A percentile compares a stretch with the other conserved stretches of the same genome.
Conservation (phyloP, 2,888 invertebrate species). For the Leptogaster cylindrica region DNA sequence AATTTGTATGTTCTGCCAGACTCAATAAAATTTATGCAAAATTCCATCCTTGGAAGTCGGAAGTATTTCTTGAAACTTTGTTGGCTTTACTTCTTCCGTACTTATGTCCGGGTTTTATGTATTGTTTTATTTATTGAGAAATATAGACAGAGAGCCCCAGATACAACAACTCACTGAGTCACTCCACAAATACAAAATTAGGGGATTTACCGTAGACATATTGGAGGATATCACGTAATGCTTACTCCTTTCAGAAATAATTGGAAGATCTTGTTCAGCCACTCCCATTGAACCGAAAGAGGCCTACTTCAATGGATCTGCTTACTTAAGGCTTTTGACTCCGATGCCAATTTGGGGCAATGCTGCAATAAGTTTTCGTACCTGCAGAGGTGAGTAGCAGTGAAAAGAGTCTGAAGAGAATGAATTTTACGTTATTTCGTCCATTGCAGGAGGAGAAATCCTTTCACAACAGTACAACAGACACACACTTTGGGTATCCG, state of each 20-base stretch:
- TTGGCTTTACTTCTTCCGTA: no score
- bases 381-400: conserved; percentile 72
- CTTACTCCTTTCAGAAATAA: conserved; percentile 1
- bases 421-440: not conserved
- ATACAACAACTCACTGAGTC: no score
- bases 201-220: no score
- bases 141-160: no score
- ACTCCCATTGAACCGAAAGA: conserved; percentile 69
- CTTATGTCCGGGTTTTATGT: no score
- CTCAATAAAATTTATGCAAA: no score
- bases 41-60: no score
- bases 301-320: conserved; percentile 83
- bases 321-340: conserved; percentile 74
- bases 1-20: no score
- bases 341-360: conserved; percentile 80
- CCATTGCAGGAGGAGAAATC: conserved; percentile 69
- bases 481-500: conserved; percentile 68
- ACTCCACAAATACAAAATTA: no score
- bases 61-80: no score
- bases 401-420: not conserved
- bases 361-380: conserved; percentile 81
- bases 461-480: conserved; percentile 74
- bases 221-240: no score
- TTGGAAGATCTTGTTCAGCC: not conserved
- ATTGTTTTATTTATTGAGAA: no score